phyloP scores from a whole-genome alignment of 2,888 invertebrate genomes.

The Gordius sp. region DNA sequence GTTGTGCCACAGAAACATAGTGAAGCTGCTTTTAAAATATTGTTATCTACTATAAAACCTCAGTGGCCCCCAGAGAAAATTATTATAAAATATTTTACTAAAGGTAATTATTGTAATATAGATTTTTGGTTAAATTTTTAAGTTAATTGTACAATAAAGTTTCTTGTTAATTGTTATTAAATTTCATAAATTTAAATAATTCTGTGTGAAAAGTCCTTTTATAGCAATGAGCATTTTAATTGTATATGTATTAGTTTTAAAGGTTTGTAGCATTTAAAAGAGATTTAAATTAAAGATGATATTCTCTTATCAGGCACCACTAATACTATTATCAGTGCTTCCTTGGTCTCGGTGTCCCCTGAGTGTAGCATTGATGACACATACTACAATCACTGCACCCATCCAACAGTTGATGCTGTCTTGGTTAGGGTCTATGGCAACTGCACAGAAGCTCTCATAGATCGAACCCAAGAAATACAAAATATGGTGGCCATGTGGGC shows the following conservation, averaged over 20 bases:
- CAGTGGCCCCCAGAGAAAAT: neutral
- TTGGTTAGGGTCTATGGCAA: slow-evolving; percentile 26
- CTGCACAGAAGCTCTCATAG: slow-evolving; percentile 25
- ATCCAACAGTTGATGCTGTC: too few relatives aligned
- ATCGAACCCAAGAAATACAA: slow-evolving; percentile 20
- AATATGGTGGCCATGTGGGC: slow-evolving; percentile 10
- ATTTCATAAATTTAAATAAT: too few relatives aligned
- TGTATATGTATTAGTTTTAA: too few relatives aligned
- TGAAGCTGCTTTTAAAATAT: neutral
- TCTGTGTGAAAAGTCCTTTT: too few relatives aligned
- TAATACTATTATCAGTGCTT: slow-evolving; percentile 12
- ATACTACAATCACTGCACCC: too few relatives aligned
- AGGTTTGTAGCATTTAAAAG: too few relatives aligned
- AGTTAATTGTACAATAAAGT: too few relatives aligned
- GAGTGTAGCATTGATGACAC: too few relatives aligned
- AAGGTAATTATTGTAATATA: neutral
- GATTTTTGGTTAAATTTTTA: too few relatives aligned
- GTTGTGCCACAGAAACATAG: neutral
- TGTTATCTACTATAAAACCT: neutral
- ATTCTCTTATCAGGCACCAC: slow-evolving; percentile 12
- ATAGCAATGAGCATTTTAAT: too few relatives aligned
- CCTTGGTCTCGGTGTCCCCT: neutral
- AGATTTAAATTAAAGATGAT: too few relatives aligned
- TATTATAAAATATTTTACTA: slow-evolving; percentile 5
- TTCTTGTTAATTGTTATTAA: too few relatives aligned